Evolutionary conservation across 2,797 vertebrate species (phyloP).

Genomic region (Clarias platycephalus): DNA sequence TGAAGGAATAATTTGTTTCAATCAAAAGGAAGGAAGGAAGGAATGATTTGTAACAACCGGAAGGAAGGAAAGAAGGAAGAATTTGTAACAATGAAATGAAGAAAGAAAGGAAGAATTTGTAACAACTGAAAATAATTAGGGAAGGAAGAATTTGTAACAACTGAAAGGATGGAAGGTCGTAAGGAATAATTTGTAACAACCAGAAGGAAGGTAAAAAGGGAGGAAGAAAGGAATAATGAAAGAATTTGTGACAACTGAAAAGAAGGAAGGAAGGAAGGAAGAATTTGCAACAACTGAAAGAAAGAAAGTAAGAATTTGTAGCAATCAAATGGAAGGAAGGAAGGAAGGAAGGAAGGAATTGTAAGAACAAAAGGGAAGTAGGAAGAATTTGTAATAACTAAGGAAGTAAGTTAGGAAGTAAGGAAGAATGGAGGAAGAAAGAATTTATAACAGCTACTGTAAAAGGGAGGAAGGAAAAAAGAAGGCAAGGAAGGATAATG

Average conservation of each 20-base stretch:
- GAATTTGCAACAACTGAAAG: not conserved
- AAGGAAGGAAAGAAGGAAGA: not conserved
- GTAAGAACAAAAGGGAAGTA: not conserved
- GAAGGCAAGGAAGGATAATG: not conserved
- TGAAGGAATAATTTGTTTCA: not conserved
- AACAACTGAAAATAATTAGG: not conserved
- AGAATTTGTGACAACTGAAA: not conserved
- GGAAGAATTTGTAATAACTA: too few relatives aligned
- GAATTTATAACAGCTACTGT: too few relatives aligned
- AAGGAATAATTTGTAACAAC: not conserved
- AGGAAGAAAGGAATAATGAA: not conserved
- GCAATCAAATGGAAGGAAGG: not conserved
- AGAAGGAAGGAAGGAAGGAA: not conserved
- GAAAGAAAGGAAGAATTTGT: not conserved
- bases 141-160: not conserved
- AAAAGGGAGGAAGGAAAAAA: not conserved
- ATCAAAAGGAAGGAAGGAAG: not conserved
- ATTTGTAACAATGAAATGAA: too few relatives aligned
- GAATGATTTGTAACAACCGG: not conserved
- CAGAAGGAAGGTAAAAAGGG: not conserved
- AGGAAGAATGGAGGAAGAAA: not conserved
- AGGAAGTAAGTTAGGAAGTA: too few relatives aligned
- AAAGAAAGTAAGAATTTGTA: not conserved
- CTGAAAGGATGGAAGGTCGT: not conserved
- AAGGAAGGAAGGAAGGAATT: not conserved